Evolutionary conservation across 1,140 invertebrate genomes (phyloP), one percentile per base, ranked within the genome.

Genomic region (Olivierus martensii): DNA sequence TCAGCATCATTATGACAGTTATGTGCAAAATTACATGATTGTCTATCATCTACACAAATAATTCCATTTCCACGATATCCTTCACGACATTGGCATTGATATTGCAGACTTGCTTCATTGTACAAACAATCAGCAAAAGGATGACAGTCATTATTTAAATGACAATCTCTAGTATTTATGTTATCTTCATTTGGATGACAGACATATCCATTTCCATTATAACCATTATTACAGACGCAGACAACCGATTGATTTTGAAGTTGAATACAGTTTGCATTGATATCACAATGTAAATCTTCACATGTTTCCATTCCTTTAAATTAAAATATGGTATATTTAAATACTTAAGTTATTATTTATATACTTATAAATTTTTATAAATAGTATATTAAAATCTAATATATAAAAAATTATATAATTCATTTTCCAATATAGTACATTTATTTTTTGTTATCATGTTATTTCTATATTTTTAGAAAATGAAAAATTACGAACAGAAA

Each of bases 51-150:
- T 42, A 69, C 74, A 63, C 88, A 92, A 58, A 75, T 74, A 55
- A 77, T 77, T 7, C 86, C 87, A 67, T 91, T 81, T 21, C 86
- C 85, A 59, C 79, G 76, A 65, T 79, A 93, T 14, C 85, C 87
- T 28, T 75, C 69, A 28, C 78, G 78, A 63, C 91, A 95, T 21
- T 78, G 75, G 66, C 90, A 94, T 39, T 78, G 69, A 61, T 86
- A 85, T 6, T 77, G 72, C 62, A 71, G 63, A 9, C 68, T 69
- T 39, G 66, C 69, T 0, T 73, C 73, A 15, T 77, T 72, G 64
- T 76, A 84, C 14, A 80, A 63, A 69, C 93, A 93, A 44, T 76
- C 75, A 0, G 88, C 91, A 59, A 22, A 34, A 10, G 48, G 52
- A 56, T 60, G 63, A 58, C 69, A 71, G 28, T 61, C 62, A 37